Evolutionary conservation across 2,113 vertebrate species (phyloP).

Genomic region (Odocoileus hemionus): DNA sequence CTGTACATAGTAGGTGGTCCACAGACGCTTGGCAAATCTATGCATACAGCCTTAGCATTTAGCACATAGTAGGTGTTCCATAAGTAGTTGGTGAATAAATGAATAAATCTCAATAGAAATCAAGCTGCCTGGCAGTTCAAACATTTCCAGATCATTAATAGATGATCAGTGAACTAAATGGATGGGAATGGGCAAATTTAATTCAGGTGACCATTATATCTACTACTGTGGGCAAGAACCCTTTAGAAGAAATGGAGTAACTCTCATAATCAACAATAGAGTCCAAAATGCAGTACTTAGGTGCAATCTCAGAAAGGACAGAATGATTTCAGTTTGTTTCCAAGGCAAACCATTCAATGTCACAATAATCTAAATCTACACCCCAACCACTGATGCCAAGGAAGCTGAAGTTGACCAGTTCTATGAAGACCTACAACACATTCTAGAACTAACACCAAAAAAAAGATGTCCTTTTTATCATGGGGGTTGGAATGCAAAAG

Average conservation of each 20-base stretch:
- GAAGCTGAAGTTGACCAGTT: background rate
- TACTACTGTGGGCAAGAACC: background rate
- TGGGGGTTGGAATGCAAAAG: background rate
- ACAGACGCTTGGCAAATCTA: background rate
- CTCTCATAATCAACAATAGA: background rate
- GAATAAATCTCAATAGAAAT: background rate
- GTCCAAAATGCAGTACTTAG: background rate
- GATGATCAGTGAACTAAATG: background rate
- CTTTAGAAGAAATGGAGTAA: background rate
- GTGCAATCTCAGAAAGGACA: background rate
- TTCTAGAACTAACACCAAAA: background rate
- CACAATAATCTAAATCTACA: background rate
- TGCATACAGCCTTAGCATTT: background rate
- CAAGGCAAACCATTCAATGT: background rate
- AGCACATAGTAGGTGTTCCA: background rate
- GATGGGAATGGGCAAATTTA: background rate
- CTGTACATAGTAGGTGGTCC: background rate
- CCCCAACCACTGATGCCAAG: background rate
- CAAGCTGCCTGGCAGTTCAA: background rate
- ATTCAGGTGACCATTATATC: background rate
- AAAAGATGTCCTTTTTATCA: background rate
- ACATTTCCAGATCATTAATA: background rate
- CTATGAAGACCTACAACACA: background rate
- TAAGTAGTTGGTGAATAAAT: too few relatives aligned
- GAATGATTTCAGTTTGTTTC: background rate